A percentile compares a stretch with the other conserved stretches of the same genome.
These are phyloP conservation scores for Pao palembangensis DNA, from an alignment of 2,113 vertebrate species.

Conservation along the genomic window DNA sequence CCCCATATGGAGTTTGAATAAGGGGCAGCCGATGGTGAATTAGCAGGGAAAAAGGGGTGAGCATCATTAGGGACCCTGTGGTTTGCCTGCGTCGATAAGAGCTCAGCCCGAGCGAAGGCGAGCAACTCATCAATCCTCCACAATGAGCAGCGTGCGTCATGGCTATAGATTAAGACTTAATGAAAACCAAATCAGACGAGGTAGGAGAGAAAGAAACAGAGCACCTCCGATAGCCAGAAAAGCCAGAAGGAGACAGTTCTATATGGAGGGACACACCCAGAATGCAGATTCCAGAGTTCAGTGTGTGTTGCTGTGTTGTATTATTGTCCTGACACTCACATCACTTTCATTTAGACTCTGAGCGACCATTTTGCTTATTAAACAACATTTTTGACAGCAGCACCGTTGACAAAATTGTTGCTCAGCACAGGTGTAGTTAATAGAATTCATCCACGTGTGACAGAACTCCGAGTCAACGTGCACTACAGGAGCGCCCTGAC, in stretches of 20 bases:
- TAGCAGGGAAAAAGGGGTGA: conserved; percentile 57
- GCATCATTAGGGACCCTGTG: conserved; percentile 62
- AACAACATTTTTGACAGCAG: no score
- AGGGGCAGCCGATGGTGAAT: conserved; percentile 43
- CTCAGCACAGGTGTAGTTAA: no score
- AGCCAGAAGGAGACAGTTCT: conserved; percentile 19
- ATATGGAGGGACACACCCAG: conserved; percentile 5
- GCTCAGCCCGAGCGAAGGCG: conserved; percentile 38
- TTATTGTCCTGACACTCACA: no score
- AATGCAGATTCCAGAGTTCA: no score
- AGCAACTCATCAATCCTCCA: conserved; percentile 61
- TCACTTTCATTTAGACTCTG: no score
- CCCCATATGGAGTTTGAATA: conserved; percentile 40
- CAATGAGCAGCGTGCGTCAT: conserved; percentile 60
- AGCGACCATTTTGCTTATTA: no score
- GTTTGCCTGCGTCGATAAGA: conserved; percentile 67
- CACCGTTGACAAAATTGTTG: no score
- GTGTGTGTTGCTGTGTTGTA: no score
- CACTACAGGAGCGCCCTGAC: no score
- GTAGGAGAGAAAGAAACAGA: conserved; percentile 10
- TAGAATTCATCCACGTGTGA: no score
- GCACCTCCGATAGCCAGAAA: conserved; percentile 30
- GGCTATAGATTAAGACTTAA: conserved; percentile 66
- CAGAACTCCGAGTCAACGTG: no score
- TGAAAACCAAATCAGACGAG: conserved; percentile 65